These are phyloP conservation scores for Pachliopta kotzebuea DNA, from an alignment of 2,888 invertebrate species.

Conservation along the genomic window DNA sequence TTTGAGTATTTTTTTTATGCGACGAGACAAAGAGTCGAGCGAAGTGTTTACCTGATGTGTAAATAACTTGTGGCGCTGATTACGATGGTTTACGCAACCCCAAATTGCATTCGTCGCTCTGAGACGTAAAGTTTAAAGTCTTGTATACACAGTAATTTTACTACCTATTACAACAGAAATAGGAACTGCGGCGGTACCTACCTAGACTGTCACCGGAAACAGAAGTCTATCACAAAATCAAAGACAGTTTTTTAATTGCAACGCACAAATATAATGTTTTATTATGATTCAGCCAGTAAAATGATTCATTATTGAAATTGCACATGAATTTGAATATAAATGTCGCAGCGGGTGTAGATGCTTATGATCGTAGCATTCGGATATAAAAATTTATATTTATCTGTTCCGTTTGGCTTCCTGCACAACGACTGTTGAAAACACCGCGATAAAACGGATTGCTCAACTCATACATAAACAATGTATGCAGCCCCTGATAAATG, in stretches of 20 bases:
- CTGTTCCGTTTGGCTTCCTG: conserved; percentile 37
- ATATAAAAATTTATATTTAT: conserved; percentile 38
- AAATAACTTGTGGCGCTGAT: no score
- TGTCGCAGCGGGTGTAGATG: conserved; percentile 12
- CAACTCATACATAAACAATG: conserved; percentile 40
- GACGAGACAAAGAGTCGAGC: no score
- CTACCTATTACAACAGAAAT: no score
- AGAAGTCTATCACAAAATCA: no score
- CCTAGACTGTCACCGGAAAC: no score
- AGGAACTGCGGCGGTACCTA: no score
- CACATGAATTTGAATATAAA: conserved; percentile 22
- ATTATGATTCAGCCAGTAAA: neutral
- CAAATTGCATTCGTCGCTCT: no score
- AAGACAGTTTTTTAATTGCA: neutral
- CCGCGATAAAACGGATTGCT: conserved; percentile 38
- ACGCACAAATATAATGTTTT: neutral
- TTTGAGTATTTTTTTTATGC: no score
- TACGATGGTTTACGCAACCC: no score
- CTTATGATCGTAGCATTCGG: conserved; percentile 19
- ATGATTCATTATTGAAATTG: neutral
- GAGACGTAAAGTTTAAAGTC: no score
- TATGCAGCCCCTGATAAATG: conserved; percentile 36
- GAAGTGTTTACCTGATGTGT: no score
- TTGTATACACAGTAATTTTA: no score
- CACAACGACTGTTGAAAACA: conserved; percentile 41